Evolutionary conservation across 1,140 invertebrate genomes (phyloP).

Genomic region (Hyposmocoma kahamanoa): DNA sequence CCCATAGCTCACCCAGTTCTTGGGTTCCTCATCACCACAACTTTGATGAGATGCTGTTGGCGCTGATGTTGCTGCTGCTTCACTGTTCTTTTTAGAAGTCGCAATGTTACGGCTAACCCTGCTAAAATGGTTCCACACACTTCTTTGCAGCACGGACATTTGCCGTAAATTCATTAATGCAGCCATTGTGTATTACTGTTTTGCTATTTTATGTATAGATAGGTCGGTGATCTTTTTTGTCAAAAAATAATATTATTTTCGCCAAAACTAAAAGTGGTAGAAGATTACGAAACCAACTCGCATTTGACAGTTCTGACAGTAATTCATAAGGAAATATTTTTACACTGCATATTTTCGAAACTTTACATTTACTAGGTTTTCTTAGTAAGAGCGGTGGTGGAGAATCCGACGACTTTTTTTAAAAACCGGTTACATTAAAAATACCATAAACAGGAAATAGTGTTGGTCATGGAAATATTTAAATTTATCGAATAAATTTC

Average conservation of each 20-base stretch:
- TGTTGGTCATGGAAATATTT: no score
- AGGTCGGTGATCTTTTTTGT: not conserved
- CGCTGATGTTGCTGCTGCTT: conserved; percentile 51
- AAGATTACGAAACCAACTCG: conserved; percentile 32
- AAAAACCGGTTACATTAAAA: no score
- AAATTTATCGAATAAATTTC: no score
- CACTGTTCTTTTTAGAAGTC: conserved; percentile 69
- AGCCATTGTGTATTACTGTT: conserved; percentile 37
- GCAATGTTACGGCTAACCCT: conserved; percentile 50
- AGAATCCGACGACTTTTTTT: no score
- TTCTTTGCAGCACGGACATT: conserved; percentile 45
- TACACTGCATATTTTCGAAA: no score
- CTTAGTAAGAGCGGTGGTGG: no score
- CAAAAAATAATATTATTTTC: no score
- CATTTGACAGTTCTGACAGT: no score
- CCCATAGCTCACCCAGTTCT: conserved; percentile 90
- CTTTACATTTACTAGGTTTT: no score
- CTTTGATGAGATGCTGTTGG: not conserved
- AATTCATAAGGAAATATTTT: no score
- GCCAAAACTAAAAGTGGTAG: not conserved
- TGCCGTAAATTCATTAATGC: conserved; percentile 54
- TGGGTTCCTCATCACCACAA: conserved; percentile 44
- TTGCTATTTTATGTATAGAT: not conserved
- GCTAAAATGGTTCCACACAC: conserved; percentile 49
- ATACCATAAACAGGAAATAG: no score